Percentiles rank a stretch among this genome's conserved stretches.
phyloP scores from a whole-genome alignment of 2,113 vertebrate genomes.

The Menura novaehollandiae region DNA sequence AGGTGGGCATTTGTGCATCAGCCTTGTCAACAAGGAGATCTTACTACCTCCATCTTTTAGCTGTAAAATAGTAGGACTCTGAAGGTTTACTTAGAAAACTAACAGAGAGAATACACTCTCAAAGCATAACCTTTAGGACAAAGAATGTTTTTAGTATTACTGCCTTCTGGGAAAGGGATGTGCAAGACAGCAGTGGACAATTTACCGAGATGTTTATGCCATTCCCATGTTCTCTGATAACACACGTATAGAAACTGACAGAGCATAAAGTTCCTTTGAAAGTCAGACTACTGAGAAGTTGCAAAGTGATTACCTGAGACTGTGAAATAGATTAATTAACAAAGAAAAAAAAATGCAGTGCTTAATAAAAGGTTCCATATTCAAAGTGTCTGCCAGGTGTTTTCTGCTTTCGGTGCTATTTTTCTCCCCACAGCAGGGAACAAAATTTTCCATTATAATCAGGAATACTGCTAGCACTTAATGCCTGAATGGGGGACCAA shows the following conservation, averaged over 20 bases:
- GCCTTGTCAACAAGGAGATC: slow-evolving; percentile 43
- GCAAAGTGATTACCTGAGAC: slow-evolving; percentile 49
- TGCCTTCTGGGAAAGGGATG: neutral
- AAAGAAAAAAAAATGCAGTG: slow-evolving; percentile 11
- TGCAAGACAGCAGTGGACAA: neutral
- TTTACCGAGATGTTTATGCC: neutral
- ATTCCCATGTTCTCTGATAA: neutral
- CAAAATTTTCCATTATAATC: slow-evolving; percentile 9
- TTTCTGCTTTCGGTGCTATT: slow-evolving; percentile 26
- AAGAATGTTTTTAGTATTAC: neutral
- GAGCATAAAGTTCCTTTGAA: slow-evolving; percentile 12
- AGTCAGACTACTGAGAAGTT: neutral
- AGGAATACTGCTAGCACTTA: neutral
- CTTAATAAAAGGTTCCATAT: slow-evolving; percentile 50
- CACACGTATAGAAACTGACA: neutral
- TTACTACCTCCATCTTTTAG: slow-evolving; percentile 35
- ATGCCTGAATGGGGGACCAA: neutral
- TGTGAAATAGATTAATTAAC: slow-evolving; percentile 66
- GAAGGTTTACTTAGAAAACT: slow-evolving; percentile 47
- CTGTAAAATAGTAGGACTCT: slow-evolving; percentile 18
- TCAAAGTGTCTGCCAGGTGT: slow-evolving; percentile 49
- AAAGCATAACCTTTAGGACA: neutral
- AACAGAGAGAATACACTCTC: neutral
- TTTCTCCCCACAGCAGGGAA: neutral
- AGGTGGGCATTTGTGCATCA: slow-evolving; percentile 46